A percentile compares a stretch with the other conserved stretches of the same genome.
These are phyloP conservation scores for Agrypnia vestita DNA, from an alignment of 1,140 invertebrate species.

Conservation along the genomic window DNA sequence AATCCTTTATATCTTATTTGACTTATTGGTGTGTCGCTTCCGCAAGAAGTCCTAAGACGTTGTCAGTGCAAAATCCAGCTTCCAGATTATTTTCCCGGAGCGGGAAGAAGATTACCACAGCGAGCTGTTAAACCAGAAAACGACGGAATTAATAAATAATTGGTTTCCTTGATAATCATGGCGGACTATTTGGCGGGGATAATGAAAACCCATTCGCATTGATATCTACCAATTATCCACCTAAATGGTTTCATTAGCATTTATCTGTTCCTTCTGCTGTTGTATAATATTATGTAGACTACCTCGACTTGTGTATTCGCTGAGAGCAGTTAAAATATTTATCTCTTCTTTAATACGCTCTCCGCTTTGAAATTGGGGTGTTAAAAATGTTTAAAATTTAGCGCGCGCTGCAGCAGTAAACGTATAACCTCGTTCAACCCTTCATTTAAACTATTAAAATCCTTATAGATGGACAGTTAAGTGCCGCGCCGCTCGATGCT, in stretches of 20 bases:
- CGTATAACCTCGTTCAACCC: conserved; percentile 9
- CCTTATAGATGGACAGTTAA: neutral
- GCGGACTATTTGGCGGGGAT: conserved; percentile 15
- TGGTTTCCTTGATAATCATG: conserved; percentile 8
- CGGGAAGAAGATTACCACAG: neutral
- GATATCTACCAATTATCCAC: neutral
- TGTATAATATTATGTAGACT: neutral
- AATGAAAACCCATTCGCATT: conserved; percentile 10
- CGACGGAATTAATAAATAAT: conserved; percentile 3
- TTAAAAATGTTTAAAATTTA: conserved; percentile 29
- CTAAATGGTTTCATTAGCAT: conserved; percentile 23
- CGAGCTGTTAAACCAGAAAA: neutral
- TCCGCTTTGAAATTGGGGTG: conserved; percentile 11
- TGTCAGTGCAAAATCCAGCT: too few relatives aligned
- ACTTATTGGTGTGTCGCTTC: too few relatives aligned
- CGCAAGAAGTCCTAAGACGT: too few relatives aligned
- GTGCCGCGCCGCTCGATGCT: neutral
- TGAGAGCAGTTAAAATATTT: neutral
- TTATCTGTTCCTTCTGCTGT: neutral
- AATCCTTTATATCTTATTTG: too few relatives aligned
- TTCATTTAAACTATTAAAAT: conserved; percentile 15
- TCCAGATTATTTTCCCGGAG: too few relatives aligned
- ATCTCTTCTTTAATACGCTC: neutral
- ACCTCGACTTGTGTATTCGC: neutral
- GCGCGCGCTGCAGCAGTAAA: neutral